A percentile compares a stretch with the other conserved stretches of the same genome.
Evolutionary conservation across 2,797 vertebrate species (phyloP).

Genomic region (Bryconaethiops microstoma): DNA sequence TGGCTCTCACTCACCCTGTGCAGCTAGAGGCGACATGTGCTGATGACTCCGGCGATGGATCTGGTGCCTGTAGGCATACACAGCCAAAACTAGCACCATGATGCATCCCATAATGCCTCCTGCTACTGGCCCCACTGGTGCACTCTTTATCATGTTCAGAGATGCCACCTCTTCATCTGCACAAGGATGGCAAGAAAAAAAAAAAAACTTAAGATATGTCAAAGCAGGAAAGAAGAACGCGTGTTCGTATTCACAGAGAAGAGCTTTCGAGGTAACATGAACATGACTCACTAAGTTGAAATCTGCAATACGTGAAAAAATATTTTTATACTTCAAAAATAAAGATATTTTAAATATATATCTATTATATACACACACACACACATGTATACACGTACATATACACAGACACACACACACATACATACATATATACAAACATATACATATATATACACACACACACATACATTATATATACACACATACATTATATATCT

Average conservation of each 20-base stretch:
- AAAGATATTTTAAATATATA: too few species aligned
- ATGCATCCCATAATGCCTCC: conserved; percentile 99
- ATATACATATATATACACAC: too few species aligned
- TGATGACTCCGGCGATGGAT: conserved; percentile 96
- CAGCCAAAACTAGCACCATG: conserved; percentile 95
- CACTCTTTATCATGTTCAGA: conserved; percentile 97
- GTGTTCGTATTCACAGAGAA: background rate
- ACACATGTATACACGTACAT: too few species aligned
- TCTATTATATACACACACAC: too few species aligned
- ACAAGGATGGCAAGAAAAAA: background rate
- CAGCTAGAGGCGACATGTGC: conserved; percentile 98
- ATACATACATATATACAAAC: too few species aligned
- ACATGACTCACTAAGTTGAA: background rate
- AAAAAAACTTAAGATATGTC: background rate
- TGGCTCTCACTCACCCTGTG: conserved; percentile 84
- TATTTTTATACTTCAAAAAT: too few species aligned
- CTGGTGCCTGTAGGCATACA: conserved; percentile 97
- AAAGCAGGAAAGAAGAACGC: background rate
- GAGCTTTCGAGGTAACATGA: background rate
- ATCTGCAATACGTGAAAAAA: background rate
- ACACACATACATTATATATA: too few species aligned
- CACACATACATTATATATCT: too few species aligned
- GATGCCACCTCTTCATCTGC: conserved; percentile 94
- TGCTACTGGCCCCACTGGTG: conserved; percentile 94
- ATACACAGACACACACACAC: too few species aligned